Conservation (phyloP, 2,888 invertebrate genomes). For the Enchytraeus crypticus region DNA sequence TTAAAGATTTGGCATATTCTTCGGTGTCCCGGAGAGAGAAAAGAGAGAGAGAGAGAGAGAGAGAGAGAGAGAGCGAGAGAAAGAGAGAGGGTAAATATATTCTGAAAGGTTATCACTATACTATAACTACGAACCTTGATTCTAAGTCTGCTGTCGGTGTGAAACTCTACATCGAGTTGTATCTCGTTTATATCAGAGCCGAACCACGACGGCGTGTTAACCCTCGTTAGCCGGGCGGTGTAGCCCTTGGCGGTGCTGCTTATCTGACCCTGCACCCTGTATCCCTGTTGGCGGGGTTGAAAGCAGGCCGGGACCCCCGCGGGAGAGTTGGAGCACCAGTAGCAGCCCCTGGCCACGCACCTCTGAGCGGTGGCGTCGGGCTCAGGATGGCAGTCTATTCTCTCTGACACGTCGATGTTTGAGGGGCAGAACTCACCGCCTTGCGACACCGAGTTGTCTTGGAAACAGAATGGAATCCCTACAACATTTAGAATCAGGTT, state of each 20-base stretch:
- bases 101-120: too few relatives aligned
- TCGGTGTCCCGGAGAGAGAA: too few relatives aligned
- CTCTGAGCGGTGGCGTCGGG: conserved; percentile 7
- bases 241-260: conserved; percentile 12
- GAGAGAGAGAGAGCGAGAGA: too few relatives aligned
- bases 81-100: too few relatives aligned
- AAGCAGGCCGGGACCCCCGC: conserved; percentile 7
- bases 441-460: conserved; percentile 1
- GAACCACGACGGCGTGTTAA: conserved; percentile 14
- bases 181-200: conserved; percentile 14
- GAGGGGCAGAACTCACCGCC: conserved; percentile 15
- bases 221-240: conserved; percentile 11
- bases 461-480: conserved; percentile 14
- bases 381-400: conserved; percentile 28
- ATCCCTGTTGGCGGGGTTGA: conserved; percentile 3
- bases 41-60: too few relatives aligned
- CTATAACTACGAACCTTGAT: conserved; percentile 27
- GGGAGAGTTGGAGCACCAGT: conserved; percentile 7
- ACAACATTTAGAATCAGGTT: neutral
- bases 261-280: conserved; percentile 4
- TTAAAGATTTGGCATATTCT: too few relatives aligned
- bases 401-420: conserved; percentile 5
- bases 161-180: conserved; percentile 24
- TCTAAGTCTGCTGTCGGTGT: conserved; percentile 25
- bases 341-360: conserved; percentile 20